phyloP scores from a whole-genome alignment of 1,140 invertebrate species.

The Campodea augens region DNA sequence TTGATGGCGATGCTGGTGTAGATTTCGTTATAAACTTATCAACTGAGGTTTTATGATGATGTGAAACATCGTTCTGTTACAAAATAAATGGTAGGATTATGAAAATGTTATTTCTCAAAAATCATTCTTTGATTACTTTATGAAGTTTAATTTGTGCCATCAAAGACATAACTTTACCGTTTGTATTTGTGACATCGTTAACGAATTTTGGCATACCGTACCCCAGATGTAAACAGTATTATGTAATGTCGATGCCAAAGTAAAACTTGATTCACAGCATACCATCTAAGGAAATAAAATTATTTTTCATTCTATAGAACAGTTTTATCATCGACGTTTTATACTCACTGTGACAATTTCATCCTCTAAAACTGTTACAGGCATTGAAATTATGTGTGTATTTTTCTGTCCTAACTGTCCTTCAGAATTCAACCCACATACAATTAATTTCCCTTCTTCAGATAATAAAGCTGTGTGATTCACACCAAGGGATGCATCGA shows the following conservation, averaged over 20 bases:
- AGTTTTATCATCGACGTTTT: neutral
- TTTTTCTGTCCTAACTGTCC: too few relatives aligned
- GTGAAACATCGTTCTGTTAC: neutral
- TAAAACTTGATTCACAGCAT: slow-evolving; percentile 42
- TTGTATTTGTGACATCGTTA: slow-evolving; percentile 13
- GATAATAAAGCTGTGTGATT: neutral
- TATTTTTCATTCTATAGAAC: neutral
- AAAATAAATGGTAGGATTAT: slow-evolving; percentile 5
- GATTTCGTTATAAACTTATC: too few relatives aligned
- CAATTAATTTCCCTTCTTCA: neutral
- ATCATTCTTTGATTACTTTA: neutral
- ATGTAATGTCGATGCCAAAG: slow-evolving; percentile 38
- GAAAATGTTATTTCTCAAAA: neutral
- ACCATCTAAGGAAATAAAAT: slow-evolving; percentile 26
- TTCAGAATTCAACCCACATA: too few relatives aligned
- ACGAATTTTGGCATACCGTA: slow-evolving; percentile 27
- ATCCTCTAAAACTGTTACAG: neutral
- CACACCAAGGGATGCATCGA: too few relatives aligned
- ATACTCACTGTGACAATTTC: neutral
- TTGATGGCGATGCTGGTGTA: too few relatives aligned
- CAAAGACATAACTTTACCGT: neutral
- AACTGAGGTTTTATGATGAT: neutral
- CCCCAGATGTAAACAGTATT: slow-evolving; percentile 53
- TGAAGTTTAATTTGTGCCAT: neutral
- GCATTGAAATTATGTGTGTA: neutral